Evolutionary conservation across 2,888 invertebrate genomes (phyloP).

Genomic region (Hesperia comma): DNA sequence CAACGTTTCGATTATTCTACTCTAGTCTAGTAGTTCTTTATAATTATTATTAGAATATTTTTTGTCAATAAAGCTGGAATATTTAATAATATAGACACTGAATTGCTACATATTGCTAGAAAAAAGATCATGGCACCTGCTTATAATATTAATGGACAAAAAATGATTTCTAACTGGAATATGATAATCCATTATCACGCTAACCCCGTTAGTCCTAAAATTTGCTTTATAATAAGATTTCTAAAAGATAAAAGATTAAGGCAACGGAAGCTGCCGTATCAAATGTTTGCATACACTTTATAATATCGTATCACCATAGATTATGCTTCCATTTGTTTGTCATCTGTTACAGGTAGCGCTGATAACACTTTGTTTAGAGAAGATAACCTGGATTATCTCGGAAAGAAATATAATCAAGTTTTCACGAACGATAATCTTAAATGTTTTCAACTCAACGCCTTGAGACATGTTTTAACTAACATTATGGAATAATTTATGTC

Average conservation of each 20-base stretch:
- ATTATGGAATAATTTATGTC: background rate
- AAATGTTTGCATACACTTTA: slow-evolving; percentile 69
- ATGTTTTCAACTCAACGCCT: slow-evolving; percentile 5
- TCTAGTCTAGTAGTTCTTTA: background rate
- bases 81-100: background rate
- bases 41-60: too few species aligned
- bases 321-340: slow-evolving; percentile 74
- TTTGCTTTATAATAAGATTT: slow-evolving; percentile 48
- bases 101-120: background rate
- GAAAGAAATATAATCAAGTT: slow-evolving; percentile 48
- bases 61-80: too few species aligned
- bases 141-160: too few species aligned
- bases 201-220: slow-evolving; percentile 39
- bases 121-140: background rate
- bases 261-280: slow-evolving; percentile 75
- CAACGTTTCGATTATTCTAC: slow-evolving; percentile 3
- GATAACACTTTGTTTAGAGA: slow-evolving; percentile 72
- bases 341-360: slow-evolving; percentile 66
- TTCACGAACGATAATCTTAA: slow-evolving; percentile 14
- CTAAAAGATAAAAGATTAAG: slow-evolving; percentile 70
- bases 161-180: background rate
- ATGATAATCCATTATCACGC: slow-evolving; percentile 13
- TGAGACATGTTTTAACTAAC: background rate
- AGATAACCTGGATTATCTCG: slow-evolving; percentile 64
- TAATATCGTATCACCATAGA: slow-evolving; percentile 72